Percentiles rank a stretch among this genome's conserved stretches.
phyloP scores from a whole-genome alignment of 2,888 invertebrate genomes.

The Cephus nigrinus region DNA sequence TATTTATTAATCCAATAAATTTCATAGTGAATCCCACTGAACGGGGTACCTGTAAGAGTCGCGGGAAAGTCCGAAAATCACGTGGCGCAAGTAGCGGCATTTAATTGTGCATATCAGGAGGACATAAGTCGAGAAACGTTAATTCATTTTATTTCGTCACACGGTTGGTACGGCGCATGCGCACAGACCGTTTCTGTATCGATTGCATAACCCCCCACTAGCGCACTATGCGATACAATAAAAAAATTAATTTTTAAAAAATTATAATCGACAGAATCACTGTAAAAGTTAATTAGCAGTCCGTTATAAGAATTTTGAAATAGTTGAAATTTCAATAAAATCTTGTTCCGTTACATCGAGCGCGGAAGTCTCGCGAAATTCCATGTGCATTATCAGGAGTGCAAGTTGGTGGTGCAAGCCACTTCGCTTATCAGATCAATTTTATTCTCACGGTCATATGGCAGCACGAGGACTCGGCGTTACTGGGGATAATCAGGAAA shows the following conservation, averaged over 20 bases:
- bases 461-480: neutral
- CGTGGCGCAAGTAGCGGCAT: slow-evolving; percentile 23
- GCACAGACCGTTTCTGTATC: neutral
- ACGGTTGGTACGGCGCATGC: neutral
- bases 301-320: neutral
- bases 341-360: slow-evolving; percentile 26
- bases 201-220: neutral
- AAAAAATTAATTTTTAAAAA: neutral
- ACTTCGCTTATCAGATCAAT: neutral
- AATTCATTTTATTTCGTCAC: slow-evolving; percentile 23
- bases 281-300: neutral
- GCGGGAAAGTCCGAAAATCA: slow-evolving; percentile 8
- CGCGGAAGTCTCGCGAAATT: slow-evolving; percentile 30
- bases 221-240: neutral
- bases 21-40: slow-evolving; percentile 18
- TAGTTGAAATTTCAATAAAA: neutral
- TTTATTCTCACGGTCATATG: neutral
- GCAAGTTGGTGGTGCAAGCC: slow-evolving; percentile 24
- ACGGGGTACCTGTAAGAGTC: slow-evolving; percentile 5
- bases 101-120: slow-evolving; percentile 47
- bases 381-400: slow-evolving; percentile 41
- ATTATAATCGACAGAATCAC: neutral
- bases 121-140: slow-evolving; percentile 33
- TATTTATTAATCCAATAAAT: slow-evolving; percentile 15
- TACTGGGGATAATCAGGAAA: neutral